These are phyloP conservation scores for Anoncus sp. DNA, from an alignment of 2,888 invertebrate species.

Conservation along the genomic window DNA sequence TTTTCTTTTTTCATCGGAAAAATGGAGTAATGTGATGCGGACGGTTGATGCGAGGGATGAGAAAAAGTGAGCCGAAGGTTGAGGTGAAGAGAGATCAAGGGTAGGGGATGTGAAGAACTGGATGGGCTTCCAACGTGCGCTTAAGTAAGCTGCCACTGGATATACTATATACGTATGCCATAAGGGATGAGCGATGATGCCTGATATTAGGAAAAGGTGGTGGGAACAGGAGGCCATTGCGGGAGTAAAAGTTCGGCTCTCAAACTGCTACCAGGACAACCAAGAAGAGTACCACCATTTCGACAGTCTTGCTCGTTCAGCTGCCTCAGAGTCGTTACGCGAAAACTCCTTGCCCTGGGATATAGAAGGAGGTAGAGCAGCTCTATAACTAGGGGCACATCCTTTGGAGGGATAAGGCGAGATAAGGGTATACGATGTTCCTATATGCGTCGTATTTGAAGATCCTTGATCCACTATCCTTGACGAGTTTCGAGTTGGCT, in stretches of 20 bases:
- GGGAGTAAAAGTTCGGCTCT: constrained; percentile 35
- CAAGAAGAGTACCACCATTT: constrained; percentile 28
- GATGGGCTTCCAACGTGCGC: constrained; percentile 47
- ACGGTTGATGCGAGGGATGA: constrained; percentile 18
- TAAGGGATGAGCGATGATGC: constrained; percentile 79
- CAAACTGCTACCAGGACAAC: constrained; percentile 45
- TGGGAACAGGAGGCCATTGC: constrained; percentile 39
- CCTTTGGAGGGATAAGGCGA: constrained; percentile 72
- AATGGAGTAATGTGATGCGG: constrained; percentile 31
- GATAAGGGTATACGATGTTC: constrained; percentile 75
- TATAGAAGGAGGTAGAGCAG: neutral
- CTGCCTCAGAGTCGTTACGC: constrained; percentile 29
- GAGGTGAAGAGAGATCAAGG: constrained; percentile 20
- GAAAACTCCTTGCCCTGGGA: constrained; percentile 17
- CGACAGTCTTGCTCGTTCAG: constrained; percentile 41
- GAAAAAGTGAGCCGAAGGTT: constrained; percentile 6
- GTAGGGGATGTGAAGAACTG: constrained; percentile 28
- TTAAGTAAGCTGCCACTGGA: constrained; percentile 56
- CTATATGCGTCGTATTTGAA: constrained; percentile 73
- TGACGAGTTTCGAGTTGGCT: constrained; percentile 7
- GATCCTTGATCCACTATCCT: constrained; percentile 76
- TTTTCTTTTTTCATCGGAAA: neutral
- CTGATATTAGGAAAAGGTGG: constrained; percentile 77
- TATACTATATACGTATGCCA: constrained; percentile 65
- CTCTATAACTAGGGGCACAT: constrained; percentile 16